Conservation (phyloP, 2,797 vertebrate species). For the Lepus townsendii region DNA sequence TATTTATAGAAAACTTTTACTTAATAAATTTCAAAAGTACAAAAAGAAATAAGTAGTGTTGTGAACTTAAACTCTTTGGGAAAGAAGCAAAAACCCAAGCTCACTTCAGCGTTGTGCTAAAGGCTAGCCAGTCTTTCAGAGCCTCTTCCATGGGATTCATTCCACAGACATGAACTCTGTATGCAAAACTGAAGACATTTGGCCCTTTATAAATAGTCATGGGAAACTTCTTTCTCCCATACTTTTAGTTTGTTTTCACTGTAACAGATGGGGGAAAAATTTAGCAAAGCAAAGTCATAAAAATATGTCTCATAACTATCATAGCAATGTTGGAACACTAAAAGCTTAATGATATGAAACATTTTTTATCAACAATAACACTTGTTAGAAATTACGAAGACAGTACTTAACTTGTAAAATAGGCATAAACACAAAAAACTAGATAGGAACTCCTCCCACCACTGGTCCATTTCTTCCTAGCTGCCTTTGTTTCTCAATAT, state of each 20-base stretch:
- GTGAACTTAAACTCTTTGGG: constrained; percentile 37
- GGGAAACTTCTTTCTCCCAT: constrained; percentile 82
- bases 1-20: too few species aligned
- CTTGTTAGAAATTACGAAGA: constrained; percentile 52
- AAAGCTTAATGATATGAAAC: constrained; percentile 52
- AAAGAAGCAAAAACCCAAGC: background rate
- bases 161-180: constrained; percentile 66
- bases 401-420: constrained; percentile 46
- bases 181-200: constrained; percentile 71
- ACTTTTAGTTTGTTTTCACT: constrained; percentile 75
- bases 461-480: background rate
- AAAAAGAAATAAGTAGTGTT: background rate
- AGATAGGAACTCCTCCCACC: constrained; percentile 5
- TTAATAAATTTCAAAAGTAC: too few species aligned
- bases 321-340: constrained; percentile 50
- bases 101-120: constrained; percentile 66
- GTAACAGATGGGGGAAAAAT: constrained; percentile 71
- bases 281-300: constrained; percentile 60
- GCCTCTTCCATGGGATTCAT: constrained; percentile 67
- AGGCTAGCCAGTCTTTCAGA: background rate
- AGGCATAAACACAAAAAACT: background rate
- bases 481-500: constrained; percentile 3
- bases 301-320: constrained; percentile 46
- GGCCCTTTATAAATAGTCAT: constrained; percentile 67
- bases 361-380: constrained; percentile 55